A percentile compares a stretch with the other conserved stretches of the same genome.
These are phyloP conservation scores for Griposia aprilina DNA, from an alignment of 2,888 invertebrate genomes.

Conservation along the genomic window DNA sequence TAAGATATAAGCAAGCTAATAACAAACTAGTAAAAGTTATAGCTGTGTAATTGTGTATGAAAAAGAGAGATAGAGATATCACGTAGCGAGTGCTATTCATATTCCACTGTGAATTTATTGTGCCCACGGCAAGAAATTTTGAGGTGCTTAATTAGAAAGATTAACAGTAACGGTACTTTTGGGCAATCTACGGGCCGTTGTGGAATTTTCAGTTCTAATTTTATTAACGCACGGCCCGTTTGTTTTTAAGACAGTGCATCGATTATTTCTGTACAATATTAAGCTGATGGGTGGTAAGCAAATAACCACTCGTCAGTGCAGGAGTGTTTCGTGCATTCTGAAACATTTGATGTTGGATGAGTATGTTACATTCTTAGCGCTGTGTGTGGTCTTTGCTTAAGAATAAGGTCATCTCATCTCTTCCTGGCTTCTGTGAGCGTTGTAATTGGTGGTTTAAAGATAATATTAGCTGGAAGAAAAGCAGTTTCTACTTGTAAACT, in stretches of 20 bases:
- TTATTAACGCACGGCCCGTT: constrained; percentile 57
- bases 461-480: constrained; percentile 22
- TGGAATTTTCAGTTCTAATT: constrained; percentile 65
- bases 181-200: constrained; percentile 55
- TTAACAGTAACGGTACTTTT: constrained; percentile 67
- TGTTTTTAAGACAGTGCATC: constrained; percentile 50
- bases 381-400: constrained; percentile 29
- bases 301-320: not conserved
- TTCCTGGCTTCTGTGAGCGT: constrained; percentile 1
- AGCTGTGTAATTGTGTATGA: constrained; percentile 65
- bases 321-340: constrained; percentile 13
- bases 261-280: constrained; percentile 48
- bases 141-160: constrained; percentile 73
- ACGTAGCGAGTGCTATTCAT: constrained; percentile 58
- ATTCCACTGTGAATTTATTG: constrained; percentile 63
- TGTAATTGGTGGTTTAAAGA: constrained; percentile 1
- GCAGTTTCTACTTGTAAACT: constrained; percentile 19
- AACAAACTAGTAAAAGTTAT: constrained; percentile 42
- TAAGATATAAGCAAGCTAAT: constrained; percentile 48
- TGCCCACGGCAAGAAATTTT: constrained; percentile 62
- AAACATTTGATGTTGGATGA: constrained; percentile 12
- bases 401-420: constrained; percentile 13
- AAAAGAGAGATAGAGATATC: constrained; percentile 69
- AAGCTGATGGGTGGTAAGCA: constrained; percentile 36
- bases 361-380: not conserved